Evolutionary conservation across 1,140 invertebrate genomes (phyloP), one percentile per base, ranked within the genome.

Genomic region (Drosophila arizonae): DNA sequence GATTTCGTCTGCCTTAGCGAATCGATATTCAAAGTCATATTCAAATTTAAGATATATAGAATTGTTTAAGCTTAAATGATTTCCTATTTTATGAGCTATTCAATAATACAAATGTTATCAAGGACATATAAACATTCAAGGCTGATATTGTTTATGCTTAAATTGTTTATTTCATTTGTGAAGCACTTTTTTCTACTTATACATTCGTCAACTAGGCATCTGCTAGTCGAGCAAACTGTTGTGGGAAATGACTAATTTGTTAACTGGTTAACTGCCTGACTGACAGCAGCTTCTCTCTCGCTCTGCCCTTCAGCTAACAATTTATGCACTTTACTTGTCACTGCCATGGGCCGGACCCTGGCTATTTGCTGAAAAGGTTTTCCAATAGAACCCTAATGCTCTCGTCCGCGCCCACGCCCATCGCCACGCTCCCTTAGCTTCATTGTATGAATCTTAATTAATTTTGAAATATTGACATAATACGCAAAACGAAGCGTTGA

Each of bases 361-460:
- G 9, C 28, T 67, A 48, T 58, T 66, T 45, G 55, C 58, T 36
- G 9, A 67, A 67, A 68, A 68, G 45, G 15, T 67, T 66, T 69
- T 67, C 55, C 24, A 69, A 62, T 69, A 69, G 58, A 58, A 70
- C 64, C 54, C 36, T 65, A 52, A 21, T 36, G 52, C 52, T 39
- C 45, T 43, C 36, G 52, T 45, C 43, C 45, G 46, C 51, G 52
- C 52, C 43, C 45, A 52, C 43, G 41, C 28, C 41, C 13, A 13
- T 33, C 5, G 43, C 43, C 58, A 36, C 45, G 26, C 50, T 21
- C 55, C 39, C 39, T n/a, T 50, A 48, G 52, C 41, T 64, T 52
- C 66, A 74, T 71, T 77, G 60, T 50, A 17, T 73, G 71, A 79
- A 81, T 87, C 79, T 84, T 87, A 87, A 87, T 87, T 87, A 87